Evolutionary conservation across 2,113 vertebrate genomes (phyloP).

Genomic region (Chloropsis hardwickii): DNA sequence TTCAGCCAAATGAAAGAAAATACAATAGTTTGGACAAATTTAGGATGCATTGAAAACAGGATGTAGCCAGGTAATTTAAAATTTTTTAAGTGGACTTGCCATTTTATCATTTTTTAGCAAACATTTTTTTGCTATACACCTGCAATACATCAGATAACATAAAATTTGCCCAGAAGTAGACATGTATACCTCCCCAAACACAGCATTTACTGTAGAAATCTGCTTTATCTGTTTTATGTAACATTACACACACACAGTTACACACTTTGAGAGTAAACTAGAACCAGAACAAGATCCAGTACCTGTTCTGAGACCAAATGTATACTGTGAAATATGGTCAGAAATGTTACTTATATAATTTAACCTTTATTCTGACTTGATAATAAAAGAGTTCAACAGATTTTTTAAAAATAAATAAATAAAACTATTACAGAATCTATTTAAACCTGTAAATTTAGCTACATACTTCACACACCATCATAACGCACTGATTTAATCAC

Average conservation of each 20-base stretch:
- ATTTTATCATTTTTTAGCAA: background rate
- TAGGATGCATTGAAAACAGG: background rate
- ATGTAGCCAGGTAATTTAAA: background rate
- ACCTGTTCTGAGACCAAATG: background rate
- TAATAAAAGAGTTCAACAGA: background rate
- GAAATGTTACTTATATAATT: background rate
- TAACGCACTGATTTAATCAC: background rate
- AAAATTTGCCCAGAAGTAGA: background rate
- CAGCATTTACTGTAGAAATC: background rate
- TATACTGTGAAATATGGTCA: background rate
- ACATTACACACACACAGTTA: background rate
- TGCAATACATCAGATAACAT: background rate
- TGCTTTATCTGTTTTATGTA: background rate
- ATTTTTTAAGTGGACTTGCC: background rate
- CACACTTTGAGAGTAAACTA: background rate
- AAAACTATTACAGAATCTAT: background rate
- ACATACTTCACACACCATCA: background rate
- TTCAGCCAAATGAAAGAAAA: background rate
- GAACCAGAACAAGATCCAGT: background rate
- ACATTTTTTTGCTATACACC: background rate
- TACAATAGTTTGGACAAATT: background rate
- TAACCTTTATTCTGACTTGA: background rate
- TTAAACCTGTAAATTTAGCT: background rate
- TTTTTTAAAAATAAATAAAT: background rate
- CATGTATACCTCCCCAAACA: background rate